Base-by-base conservation (phyloP, 2,113 vertebrate genomes). In the Copsychus sechellarum region DNA sequence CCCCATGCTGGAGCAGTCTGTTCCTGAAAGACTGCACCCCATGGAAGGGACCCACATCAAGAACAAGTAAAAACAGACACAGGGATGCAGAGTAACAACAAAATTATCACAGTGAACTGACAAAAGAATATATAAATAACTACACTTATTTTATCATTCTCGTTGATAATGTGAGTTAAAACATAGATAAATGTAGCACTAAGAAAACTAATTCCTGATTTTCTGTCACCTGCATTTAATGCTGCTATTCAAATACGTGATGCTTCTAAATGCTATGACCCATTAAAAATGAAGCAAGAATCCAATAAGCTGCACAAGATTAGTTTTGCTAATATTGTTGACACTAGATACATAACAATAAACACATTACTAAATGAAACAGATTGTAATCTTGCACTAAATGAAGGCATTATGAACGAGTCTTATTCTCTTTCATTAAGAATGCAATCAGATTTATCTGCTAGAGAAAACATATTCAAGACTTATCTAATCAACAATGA, bases 281-380 rank as follows among this genome's bases (percentile, higher is more conserved):
- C 67, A 72, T 62, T 87, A 86, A 67, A 92, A 94, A 93, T 5
- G 9, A 83, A 86, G 56, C 2, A 11, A 80, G 43, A 88, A 88
- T 92, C 88, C 82, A 96, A 61, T 86, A 92, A 79, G 11, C 54
- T 60, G 54, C 29, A 53, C 43, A 85, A 60, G 70, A 90, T 92
- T 81, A 82, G 64, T 57, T 97, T 93, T 94, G 47, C 29, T 96
- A 87, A 90, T 76, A 86, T 42, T 90, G 71, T 81, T 92, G 69
- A 94, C 36, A 54, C 24, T 88, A 85, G 88, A 61, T 50, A 43
- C 4, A 4, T 61, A 88, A 87, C 81, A 95, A 74, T 93, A 85
- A 94, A 92, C 76, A 91, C 64, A 72, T 96, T 92, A 86, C 73
- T 56, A 82, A 94, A 95, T 69, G 51, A 94, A 94, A 72, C 21